Base-by-base conservation (phyloP, 2,888 invertebrate genomes). In the Aphodius sticticus region DNA sequence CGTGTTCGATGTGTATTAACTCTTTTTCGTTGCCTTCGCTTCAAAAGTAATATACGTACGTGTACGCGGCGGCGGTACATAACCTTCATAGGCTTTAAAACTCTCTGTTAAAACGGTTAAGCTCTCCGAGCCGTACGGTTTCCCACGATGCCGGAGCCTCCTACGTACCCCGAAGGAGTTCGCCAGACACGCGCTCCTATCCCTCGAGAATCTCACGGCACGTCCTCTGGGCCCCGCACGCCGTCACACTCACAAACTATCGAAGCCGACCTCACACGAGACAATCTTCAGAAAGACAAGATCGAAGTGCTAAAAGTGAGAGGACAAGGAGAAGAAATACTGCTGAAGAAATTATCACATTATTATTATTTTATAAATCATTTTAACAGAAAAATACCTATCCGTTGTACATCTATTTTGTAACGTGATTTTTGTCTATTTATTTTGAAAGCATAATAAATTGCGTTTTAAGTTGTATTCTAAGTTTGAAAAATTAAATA, bases 101-200 rank as follows among this genome's bases (percentile, higher is more conserved):
- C 71, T 77, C 78, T 80, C 26, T 75, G 78, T 74, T 78, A 78
- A 69, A 83, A 82, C 82, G 82, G 83, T 83, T 83, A 82, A 80
- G 82, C 81, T 82, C 82, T 83, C 83, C 79, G 81, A 80, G 82
- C 82, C 83, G 82, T 82, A 35, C 36, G 84, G 83, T 83, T 84
- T 85, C 84, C 85, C 84, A 84, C 84, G 84, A 84, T 83, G 83
- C 79, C 82, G 79, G 74, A 79, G 82, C 82, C 84, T 86, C 88
- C 88, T 88, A 87, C 88, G 86, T 87, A 86, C 87, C 88, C 88
- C 85, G 85, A 84, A 86, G 88, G 87, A 86, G 86, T 87, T 86
- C 85, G 86, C 86, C 86, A 87, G 88, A 88, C 88, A 88, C 88
- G 88, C 88, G 88, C 87, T 86, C 70, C 76, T 80, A 80, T 79